These are phyloP conservation scores for Tringa solitaria DNA, from an alignment of 2,113 vertebrate species.

Conservation along the genomic window DNA sequence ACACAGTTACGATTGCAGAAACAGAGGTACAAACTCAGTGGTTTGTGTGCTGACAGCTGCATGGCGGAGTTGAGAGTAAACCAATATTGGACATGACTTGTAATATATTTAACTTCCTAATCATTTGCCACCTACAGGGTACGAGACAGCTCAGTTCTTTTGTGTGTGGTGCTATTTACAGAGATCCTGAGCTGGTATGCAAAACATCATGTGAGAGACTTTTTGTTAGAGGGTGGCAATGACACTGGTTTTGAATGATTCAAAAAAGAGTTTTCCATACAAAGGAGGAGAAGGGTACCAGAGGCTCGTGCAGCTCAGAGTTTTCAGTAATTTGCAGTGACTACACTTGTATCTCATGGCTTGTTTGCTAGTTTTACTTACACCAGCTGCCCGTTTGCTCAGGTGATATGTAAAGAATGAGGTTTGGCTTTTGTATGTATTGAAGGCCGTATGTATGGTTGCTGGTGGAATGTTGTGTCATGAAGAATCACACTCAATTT, in stretches of 20 bases:
- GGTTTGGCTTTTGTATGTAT: neutral
- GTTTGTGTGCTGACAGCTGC: constrained; percentile 13
- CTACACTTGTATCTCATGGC: neutral
- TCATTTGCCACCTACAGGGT: constrained; percentile 11
- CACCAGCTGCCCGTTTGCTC: neutral
- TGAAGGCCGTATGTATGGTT: neutral
- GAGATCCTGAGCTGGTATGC: neutral
- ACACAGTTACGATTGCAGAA: neutral
- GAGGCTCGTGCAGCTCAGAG: neutral
- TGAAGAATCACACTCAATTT: neutral
- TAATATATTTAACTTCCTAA: neutral
- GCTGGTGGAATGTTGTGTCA: neutral
- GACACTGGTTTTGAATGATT: neutral
- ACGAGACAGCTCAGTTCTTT: neutral
- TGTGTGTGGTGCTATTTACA: neutral
- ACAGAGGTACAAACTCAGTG: neutral
- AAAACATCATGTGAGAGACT: neutral
- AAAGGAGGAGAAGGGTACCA: neutral
- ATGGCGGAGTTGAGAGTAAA: neutral
- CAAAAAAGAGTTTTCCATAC: neutral
- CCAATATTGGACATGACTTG: constrained; percentile 11
- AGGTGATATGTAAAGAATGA: neutral
- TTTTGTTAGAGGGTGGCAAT: neutral
- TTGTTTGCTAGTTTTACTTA: neutral
- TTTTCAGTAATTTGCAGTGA: neutral